phyloP scores from a whole-genome alignment of 2,113 vertebrate species.

The Bujurquina vittata region DNA sequence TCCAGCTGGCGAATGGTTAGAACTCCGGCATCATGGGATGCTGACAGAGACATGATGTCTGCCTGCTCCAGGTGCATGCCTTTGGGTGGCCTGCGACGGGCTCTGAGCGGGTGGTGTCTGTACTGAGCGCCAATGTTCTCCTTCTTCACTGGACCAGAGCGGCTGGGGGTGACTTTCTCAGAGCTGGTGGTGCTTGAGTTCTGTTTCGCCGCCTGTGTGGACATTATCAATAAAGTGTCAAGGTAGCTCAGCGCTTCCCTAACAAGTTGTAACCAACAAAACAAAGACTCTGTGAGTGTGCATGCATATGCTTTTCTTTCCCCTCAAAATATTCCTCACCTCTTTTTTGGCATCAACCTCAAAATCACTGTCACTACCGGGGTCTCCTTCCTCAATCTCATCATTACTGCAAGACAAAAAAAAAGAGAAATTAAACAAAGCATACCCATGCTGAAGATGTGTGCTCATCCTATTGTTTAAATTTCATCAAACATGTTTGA shows the following conservation, averaged over 20 bases:
- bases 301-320: background rate
- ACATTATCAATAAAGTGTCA: background rate
- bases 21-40: constrained; percentile 84
- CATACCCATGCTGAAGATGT: background rate
- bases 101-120: constrained; percentile 87
- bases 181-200: constrained; percentile 57
- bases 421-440: background rate
- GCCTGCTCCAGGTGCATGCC: constrained; percentile 90
- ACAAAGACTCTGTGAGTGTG: background rate
- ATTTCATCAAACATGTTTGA: background rate
- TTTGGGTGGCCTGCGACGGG: constrained; percentile 89
- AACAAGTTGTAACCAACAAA: too few relatives aligned
- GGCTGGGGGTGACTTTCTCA: constrained; percentile 69
- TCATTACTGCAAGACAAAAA: constrained; percentile 77
- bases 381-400: constrained; percentile 86
- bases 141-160: constrained; percentile 83
- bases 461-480: background rate
- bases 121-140: constrained; percentile 88
- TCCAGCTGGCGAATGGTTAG: constrained; percentile 86
- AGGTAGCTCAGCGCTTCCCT: background rate
- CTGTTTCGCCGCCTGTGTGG: constrained; percentile 70
- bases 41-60: constrained; percentile 84
- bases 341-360: constrained; percentile 88
- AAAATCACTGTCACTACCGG: constrained; percentile 86
- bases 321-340: constrained; percentile 68